Base-by-base conservation (phyloP, 1,140 invertebrate species). In the Diploscapter pachys region DNA sequence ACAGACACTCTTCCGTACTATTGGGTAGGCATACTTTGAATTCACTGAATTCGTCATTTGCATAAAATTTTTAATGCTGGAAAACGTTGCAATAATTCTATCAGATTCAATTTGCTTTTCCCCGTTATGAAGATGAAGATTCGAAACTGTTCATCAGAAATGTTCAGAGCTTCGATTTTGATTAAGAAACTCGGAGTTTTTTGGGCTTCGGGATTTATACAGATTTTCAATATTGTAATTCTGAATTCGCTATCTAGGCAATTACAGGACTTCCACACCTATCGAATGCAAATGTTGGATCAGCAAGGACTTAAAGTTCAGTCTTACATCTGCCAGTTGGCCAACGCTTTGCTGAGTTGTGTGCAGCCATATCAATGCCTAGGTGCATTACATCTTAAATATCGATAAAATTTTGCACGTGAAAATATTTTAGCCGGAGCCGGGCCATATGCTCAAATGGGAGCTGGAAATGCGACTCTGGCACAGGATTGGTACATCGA, bases 241-340 rank as follows among this genome's bases (percentile, higher is more conserved):
- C 31, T 31, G 31, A 31, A 31, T 31, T 31, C 31, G 31, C 31
- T 31, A 31, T 31, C 31, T 31, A 31, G 31, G 31, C 31, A 31
- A 31, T 31, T 31, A 31, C 31, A 31, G 68, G 5, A 3, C n/a
- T 69, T 69, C 54, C 66, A 69, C n/a, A 57, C 59, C n/a, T 54
- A 6, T 9, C 48, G 66, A 69, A 55, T 54, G 59, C 54, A 69
- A 6, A 6, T 70, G 4, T 61, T 70, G 55, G 68, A 70, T 50
- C 56, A 48, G 11, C 56, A 70, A 61, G 68, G 68, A 52, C 68
- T 70, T 70, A 56, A 70, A 52, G 63, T 70, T 50, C 68, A 70
- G 31, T 53, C 68, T 49, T 70, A 70, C 31, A 52, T 70, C 52
- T 70, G 68, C 56, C 68, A 70, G 68, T 70, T 70, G 50, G 68